Conservation (phyloP, 1,140 invertebrate genomes). For the Pinna nobilis region DNA sequence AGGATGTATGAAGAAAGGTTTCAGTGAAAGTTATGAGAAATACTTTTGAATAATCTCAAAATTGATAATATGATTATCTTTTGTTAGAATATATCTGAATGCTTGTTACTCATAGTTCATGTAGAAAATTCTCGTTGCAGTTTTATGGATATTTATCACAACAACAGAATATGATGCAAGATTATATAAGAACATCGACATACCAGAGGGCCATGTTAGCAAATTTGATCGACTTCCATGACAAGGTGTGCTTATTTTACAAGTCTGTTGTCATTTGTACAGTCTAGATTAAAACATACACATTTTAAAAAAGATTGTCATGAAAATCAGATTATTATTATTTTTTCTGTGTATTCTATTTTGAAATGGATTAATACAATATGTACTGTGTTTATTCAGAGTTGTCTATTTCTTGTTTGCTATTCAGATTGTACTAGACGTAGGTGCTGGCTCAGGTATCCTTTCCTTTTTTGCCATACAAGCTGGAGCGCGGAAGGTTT, state of each 20-base stretch:
- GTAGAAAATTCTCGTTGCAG: conserved; percentile 78
- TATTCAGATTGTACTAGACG: conserved; percentile 90
- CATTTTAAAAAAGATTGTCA: too few species aligned
- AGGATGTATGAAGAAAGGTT: too few species aligned
- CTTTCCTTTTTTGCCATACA: conserved; percentile 99
- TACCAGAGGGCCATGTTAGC: conserved; percentile 97
- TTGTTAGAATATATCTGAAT: too few species aligned
- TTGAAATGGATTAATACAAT: too few species aligned
- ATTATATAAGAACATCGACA: conserved; percentile 98
- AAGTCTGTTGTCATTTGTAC: too few species aligned
- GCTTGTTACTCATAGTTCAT: not conserved
- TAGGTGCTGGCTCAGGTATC: conserved; percentile 91
- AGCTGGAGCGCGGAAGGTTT: conserved; percentile 96
- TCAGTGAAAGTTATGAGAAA: too few species aligned
- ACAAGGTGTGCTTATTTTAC: conserved; percentile 73
- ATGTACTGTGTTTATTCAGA: not conserved
- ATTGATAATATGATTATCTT: too few species aligned
- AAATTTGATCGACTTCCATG: conserved; percentile 93
- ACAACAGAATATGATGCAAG: conserved; percentile 99
- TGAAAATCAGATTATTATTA: not conserved
- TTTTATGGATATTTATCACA: conserved; percentile 99
- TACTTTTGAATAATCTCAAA: too few species aligned
- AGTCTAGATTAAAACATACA: too few species aligned
- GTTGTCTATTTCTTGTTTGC: conserved; percentile 5
- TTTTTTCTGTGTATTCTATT: conserved; percentile 1